Percentiles rank a stretch among this genome's conserved stretches.
Evolutionary conservation across 2,888 invertebrate species (phyloP).

Genomic region (Tetheella fluctuosa): DNA sequence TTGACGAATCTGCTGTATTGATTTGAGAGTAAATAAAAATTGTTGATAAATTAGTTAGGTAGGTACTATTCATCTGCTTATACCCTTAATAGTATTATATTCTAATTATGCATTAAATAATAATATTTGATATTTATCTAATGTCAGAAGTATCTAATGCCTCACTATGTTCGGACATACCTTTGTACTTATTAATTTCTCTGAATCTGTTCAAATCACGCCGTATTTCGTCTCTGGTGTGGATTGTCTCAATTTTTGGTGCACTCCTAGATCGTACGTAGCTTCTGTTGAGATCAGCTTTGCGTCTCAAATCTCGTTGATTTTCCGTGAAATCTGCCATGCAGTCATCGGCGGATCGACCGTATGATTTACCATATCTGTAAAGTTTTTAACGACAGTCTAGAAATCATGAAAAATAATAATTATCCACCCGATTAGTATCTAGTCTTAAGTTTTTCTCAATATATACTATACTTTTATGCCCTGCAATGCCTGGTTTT

Average conservation of each 20-base stretch:
- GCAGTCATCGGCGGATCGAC: conserved; percentile 84
- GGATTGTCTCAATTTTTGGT: conserved; percentile 83
- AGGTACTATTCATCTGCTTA: too few species aligned
- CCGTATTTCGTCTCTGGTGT: conserved; percentile 82
- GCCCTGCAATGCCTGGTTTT: too few species aligned
- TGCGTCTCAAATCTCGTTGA: conserved; percentile 69
- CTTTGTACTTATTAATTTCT: conserved; percentile 82
- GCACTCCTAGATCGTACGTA: conserved; percentile 80
- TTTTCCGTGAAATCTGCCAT: conserved; percentile 82
- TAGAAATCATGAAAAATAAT: too few species aligned
- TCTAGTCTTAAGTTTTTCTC: too few species aligned
- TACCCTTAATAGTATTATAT: neutral
- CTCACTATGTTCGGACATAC: conserved; percentile 45
- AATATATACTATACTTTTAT: too few species aligned
- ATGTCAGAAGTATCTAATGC: neutral
- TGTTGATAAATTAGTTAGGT: neutral
- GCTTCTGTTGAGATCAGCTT: conserved; percentile 71
- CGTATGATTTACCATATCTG: conserved; percentile 84
- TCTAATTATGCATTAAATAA: neutral
- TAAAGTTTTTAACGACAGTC: conserved; percentile 6
- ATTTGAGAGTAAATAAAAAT: neutral
- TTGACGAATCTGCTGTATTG: neutral
- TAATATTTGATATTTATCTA: neutral
- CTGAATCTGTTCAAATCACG: conserved; percentile 77
- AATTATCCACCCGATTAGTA: too few species aligned